Conservation (phyloP, 2,797 vertebrate genomes). For the Clarias platycephalus region DNA sequence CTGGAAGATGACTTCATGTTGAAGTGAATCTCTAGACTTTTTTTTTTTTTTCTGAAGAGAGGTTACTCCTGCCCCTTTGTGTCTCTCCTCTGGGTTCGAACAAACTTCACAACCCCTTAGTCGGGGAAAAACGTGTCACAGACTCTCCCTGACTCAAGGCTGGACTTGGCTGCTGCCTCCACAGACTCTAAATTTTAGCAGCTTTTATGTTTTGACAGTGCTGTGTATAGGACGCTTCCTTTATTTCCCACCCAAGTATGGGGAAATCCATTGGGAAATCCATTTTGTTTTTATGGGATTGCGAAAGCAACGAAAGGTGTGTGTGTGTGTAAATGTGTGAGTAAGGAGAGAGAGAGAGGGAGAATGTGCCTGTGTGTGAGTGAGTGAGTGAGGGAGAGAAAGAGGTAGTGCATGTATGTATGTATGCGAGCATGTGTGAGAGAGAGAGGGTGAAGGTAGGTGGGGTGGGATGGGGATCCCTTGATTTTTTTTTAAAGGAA, state of each 20-base stretch:
- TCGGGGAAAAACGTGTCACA: background rate
- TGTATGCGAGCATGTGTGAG: background rate
- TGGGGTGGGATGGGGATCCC: background rate
- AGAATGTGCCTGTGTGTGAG: slow-evolving; percentile 3
- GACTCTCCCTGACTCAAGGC: background rate
- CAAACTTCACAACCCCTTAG: slow-evolving; percentile 18
- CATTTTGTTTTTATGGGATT: slow-evolving; percentile 36
- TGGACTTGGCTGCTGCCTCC: slow-evolving; percentile 37
- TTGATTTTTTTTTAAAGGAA: slow-evolving; percentile 10
- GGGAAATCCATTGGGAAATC: slow-evolving; percentile 10
- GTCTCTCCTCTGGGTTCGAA: slow-evolving; percentile 26
- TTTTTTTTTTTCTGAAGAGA: slow-evolving; percentile 59
- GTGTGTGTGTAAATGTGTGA: slow-evolving; percentile 57
- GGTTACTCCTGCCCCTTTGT: slow-evolving; percentile 55
- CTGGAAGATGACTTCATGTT: slow-evolving; percentile 48
- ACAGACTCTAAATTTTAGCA: slow-evolving; percentile 53
- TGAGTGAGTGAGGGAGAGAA: slow-evolving; percentile 22
- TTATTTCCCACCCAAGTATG: background rate
- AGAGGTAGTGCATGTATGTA: background rate
- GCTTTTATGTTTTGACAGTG: slow-evolving; percentile 53
- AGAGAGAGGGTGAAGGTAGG: no score
- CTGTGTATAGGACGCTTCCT: slow-evolving; percentile 64
- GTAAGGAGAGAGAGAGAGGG: background rate
- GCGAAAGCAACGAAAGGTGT: slow-evolving; percentile 25
- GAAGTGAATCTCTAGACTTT: slow-evolving; percentile 43